These are phyloP conservation scores for Periophthalmus modestus DNA, from an alignment of 2,113 vertebrate species.

Conservation along the genomic window DNA sequence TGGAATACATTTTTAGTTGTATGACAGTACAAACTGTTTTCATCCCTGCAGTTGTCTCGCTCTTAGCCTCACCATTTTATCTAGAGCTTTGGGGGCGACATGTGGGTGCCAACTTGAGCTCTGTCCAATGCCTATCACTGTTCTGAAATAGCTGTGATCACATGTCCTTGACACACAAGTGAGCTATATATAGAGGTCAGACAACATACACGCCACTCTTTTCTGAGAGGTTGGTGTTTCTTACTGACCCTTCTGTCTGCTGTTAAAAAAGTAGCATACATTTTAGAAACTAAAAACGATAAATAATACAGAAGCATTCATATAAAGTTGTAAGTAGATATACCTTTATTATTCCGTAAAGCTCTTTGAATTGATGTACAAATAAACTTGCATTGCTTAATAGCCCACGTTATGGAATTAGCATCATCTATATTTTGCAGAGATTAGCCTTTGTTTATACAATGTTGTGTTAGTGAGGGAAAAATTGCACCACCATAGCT, in stretches of 20 bases:
- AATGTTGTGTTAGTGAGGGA: background rate
- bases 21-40: slow-evolving; percentile 23
- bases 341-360: too few species aligned
- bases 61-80: slow-evolving; percentile 61
- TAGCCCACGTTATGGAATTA: background rate
- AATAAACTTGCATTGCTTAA: too few species aligned
- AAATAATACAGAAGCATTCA: too few species aligned
- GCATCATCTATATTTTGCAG: background rate
- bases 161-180: slow-evolving; percentile 68
- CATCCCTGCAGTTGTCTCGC: slow-evolving; percentile 44
- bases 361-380: too few species aligned
- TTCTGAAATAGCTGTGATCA: slow-evolving; percentile 77
- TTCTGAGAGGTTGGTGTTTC: slow-evolving; percentile 26
- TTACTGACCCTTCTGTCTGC: background rate
- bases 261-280: background rate
- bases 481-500: background rate
- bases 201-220: slow-evolving; percentile 41
- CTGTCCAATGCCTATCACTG: slow-evolving; percentile 65
- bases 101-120: slow-evolving; percentile 68
- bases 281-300: background rate
- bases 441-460: background rate
- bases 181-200: slow-evolving; percentile 70
- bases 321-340: too few species aligned
- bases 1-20: slow-evolving; percentile 40
- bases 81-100: slow-evolving; percentile 63